Percentiles rank a stretch among this genome's conserved stretches.
These are phyloP conservation scores for Troglohyphantes excavatus DNA, from an alignment of 2,888 invertebrate species.

Conservation along the genomic window DNA sequence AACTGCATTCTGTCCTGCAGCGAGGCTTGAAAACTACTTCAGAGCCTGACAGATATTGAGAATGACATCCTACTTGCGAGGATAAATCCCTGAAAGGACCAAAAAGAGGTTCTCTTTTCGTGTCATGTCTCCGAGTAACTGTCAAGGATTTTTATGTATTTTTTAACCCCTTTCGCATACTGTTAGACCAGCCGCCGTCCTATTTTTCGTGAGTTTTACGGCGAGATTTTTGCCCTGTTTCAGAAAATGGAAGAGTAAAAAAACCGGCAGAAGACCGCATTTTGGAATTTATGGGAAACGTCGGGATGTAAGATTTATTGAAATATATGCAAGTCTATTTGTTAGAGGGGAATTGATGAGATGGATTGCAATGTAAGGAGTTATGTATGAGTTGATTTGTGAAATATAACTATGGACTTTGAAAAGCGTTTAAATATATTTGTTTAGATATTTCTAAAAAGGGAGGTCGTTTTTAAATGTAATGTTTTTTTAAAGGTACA, in stretches of 20 bases:
- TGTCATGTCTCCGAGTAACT: conserved; percentile 75
- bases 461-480: too few species aligned
- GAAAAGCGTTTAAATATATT: too few species aligned
- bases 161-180: conserved; percentile 20
- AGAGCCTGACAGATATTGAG: conserved; percentile 67
- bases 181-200: not conserved
- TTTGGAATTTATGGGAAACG: conserved; percentile 27
- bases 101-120: conserved; percentile 63
- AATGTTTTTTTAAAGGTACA: too few species aligned
- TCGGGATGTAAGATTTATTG: not conserved
- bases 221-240: conserved; percentile 43
- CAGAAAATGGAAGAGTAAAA: not conserved
- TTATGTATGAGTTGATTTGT: too few species aligned
- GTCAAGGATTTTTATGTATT: conserved; percentile 72
- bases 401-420: too few species aligned
- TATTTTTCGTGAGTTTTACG: conserved; percentile 47
- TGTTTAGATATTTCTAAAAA: too few species aligned
- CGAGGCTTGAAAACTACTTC: conserved; percentile 52
- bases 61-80: conserved; percentile 60
- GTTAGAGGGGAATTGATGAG: not conserved
- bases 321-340: not conserved
- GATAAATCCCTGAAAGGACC: conserved; percentile 63
- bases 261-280: not conserved
- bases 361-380: not conserved
- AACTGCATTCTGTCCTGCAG: conserved; percentile 26